Evolutionary conservation across 2,888 invertebrate species (phyloP).

Genomic region (Scrobipalpa atriplicella): DNA sequence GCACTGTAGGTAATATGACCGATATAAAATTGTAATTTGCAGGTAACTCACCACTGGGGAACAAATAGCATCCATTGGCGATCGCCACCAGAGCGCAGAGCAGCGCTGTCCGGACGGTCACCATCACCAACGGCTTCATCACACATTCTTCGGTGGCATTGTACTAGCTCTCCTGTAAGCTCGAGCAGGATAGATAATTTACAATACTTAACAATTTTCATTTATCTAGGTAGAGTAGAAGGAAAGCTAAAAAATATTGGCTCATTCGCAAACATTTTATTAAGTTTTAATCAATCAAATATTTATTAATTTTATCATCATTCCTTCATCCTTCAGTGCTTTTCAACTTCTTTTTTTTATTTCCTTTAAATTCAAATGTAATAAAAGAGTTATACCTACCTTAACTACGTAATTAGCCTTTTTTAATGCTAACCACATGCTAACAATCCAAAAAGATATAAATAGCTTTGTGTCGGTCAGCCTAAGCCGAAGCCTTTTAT

Average conservation of each 20-base stretch:
- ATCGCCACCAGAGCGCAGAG: slow-evolving; percentile 54
- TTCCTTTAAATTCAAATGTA: no score
- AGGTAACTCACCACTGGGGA: slow-evolving; percentile 73
- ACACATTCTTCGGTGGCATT: slow-evolving; percentile 55
- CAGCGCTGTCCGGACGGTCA: slow-evolving; percentile 46
- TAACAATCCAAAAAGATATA: neutral
- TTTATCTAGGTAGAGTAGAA: no score
- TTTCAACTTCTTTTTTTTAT: no score
- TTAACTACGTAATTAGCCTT: neutral
- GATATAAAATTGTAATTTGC: neutral
- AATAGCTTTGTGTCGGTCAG: neutral
- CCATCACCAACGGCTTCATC: slow-evolving; percentile 64
- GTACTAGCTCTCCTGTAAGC: slow-evolving; percentile 30
- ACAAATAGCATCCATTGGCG: slow-evolving; percentile 75
- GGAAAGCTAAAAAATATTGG: no score
- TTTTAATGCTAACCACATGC: neutral
- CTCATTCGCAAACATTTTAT: no score
- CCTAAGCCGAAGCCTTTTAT: slow-evolving; percentile 1
- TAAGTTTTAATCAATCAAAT: no score
- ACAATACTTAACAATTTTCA: no score
- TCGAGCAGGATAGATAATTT: neutral
- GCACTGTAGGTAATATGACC: no score
- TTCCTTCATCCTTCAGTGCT: no score
- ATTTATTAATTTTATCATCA: no score
- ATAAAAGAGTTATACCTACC: no score